Evolutionary conservation across 1,140 invertebrate genomes (phyloP).

Genomic region (Holcopasites calliopsidis): DNA sequence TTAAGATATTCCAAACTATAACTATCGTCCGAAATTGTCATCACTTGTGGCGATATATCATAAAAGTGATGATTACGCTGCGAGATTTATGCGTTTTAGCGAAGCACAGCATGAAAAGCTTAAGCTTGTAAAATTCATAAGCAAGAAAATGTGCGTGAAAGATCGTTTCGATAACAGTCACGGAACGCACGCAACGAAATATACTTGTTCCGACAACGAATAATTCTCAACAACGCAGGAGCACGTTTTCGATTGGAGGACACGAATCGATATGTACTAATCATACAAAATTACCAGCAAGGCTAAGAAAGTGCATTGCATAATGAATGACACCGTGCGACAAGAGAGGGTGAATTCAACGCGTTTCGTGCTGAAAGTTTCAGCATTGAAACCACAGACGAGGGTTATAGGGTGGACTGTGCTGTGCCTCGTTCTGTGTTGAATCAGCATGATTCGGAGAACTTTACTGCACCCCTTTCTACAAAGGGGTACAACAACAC

Average conservation of each 20-base stretch:
- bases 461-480: too few relatives aligned
- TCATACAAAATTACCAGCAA: constrained; percentile 18
- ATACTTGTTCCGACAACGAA: not conserved
- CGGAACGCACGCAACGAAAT: not conserved
- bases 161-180: not conserved
- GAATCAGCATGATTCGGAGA: too few relatives aligned
- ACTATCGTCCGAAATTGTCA: too few relatives aligned
- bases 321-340: constrained; percentile 31
- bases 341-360: constrained; percentile 29
- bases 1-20: too few relatives aligned
- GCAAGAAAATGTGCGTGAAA: not conserved
- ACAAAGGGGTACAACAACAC: not conserved
- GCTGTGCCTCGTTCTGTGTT: too few relatives aligned
- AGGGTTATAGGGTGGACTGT: too few relatives aligned
- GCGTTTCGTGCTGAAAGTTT: constrained; percentile 7
- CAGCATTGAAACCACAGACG: too few relatives aligned
- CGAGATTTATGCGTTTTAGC: not conserved
- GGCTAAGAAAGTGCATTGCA: constrained; percentile 26
- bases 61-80: too few relatives aligned
- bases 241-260: not conserved
- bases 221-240: not conserved
- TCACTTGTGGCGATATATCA: too few relatives aligned
- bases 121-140: not conserved
- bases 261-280: constrained; percentile 14
- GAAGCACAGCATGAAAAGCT: not conserved